phyloP scores from a whole-genome alignment of 1,140 invertebrate species.

The Apis laboriosa region DNA sequence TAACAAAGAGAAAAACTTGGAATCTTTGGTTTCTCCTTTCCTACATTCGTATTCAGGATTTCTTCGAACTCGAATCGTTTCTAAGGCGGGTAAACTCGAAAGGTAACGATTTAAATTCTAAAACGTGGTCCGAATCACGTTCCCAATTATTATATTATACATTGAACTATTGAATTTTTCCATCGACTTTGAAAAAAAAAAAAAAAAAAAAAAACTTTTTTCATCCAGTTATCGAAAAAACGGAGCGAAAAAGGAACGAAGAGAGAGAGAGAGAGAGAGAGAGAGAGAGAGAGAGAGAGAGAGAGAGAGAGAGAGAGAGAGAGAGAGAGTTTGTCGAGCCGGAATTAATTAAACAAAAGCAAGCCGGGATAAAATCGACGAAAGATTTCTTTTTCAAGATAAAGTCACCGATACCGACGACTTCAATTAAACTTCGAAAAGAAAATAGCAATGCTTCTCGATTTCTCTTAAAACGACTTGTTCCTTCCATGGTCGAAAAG shows the following conservation, averaged over 20 bases:
- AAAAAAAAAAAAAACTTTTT: neutral
- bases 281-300: neutral
- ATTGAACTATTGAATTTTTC: neutral
- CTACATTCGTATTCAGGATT: neutral
- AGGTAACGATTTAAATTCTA: conserved; percentile 11
- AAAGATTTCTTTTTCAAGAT: neutral
- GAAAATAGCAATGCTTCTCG: neutral
- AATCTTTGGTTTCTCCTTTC: too few relatives aligned
- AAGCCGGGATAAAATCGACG: too few relatives aligned
- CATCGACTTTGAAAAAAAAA: too few relatives aligned
- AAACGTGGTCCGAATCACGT: neutral
- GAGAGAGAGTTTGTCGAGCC: neutral
- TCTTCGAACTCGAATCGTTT: neutral
- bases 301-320: neutral
- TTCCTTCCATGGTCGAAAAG: neutral
- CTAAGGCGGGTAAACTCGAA: neutral
- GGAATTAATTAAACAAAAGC: neutral
- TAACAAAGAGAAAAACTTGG: neutral
- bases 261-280: neutral
- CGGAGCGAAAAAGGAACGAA: neutral
- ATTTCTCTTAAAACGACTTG: neutral
- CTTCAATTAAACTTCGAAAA: conserved; percentile 22
- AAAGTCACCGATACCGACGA: neutral
- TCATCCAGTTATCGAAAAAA: neutral
- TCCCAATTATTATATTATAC: neutral